These are phyloP conservation scores for Platerodrilus igneus DNA, from an alignment of 2,888 invertebrate species.

Conservation along the genomic window DNA sequence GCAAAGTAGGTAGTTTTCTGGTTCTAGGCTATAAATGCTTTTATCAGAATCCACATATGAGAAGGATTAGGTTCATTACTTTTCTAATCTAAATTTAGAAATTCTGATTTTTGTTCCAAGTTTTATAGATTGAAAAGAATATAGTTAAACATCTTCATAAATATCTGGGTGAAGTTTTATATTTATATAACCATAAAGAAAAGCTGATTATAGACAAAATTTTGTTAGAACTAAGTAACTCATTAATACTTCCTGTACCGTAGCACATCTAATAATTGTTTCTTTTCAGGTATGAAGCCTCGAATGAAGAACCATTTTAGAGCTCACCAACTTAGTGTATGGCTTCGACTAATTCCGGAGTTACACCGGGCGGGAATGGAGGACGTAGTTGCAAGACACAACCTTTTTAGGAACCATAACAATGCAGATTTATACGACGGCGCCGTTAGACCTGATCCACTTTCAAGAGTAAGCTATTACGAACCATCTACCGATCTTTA, in stretches of 20 bases:
- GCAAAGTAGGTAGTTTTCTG: no score
- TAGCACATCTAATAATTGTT: no score
- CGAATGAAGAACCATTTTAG: conserved; percentile 89
- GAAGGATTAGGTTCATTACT: no score
- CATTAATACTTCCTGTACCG: no score
- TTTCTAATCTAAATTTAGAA: no score
- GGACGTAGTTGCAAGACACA: conserved; percentile 80
- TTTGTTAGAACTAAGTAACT: no score
- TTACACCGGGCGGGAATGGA: conserved; percentile 85
- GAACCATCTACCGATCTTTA: conserved; percentile 60
- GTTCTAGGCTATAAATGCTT: no score
- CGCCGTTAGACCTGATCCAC: conserved; percentile 78
- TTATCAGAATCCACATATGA: no score
- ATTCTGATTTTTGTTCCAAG: no score
- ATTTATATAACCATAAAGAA: not conserved
- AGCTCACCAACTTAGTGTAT: conserved; percentile 91
- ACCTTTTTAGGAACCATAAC: conserved; percentile 84
- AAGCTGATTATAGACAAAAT: no score
- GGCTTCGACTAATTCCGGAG: conserved; percentile 91
- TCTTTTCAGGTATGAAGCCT: conserved; percentile 87
- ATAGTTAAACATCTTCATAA: no score
- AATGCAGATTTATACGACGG: conserved; percentile 88
- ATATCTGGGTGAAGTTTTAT: conserved; percentile 10
- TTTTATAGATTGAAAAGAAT: no score
- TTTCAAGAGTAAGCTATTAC: conserved; percentile 60